Evolutionary conservation across 2,797 vertebrate species (phyloP).

Genomic region (Dendrocincla fuliginosa): DNA sequence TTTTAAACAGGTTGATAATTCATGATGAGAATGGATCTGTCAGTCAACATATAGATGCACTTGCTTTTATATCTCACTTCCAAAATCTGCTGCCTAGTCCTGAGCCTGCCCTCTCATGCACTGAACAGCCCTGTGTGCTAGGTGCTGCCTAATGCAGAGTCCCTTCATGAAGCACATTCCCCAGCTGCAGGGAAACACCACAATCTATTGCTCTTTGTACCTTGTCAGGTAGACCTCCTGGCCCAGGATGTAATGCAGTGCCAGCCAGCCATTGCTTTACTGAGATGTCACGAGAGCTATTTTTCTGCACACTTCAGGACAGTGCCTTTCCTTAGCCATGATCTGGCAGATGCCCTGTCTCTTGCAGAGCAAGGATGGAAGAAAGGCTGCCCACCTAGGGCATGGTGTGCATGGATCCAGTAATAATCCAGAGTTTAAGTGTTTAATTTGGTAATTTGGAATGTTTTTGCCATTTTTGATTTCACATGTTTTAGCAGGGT

Average conservation of each 20-base stretch:
- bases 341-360: not conserved
- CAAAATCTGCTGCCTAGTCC: not conserved
- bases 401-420: not conserved
- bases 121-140: not conserved
- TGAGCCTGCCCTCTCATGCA: not conserved
- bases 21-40: not conserved
- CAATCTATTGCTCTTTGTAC: not conserved
- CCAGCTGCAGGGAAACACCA: not conserved
- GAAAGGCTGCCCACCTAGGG: not conserved
- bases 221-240: not conserved
- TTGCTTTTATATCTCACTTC: not conserved
- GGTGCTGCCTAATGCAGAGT: not conserved
- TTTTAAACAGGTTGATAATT: not conserved
- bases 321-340: not conserved
- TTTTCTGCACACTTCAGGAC: not conserved
- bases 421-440: not conserved
- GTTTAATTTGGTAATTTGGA: not conserved
- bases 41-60: not conserved
- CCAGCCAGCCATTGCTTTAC: not conserved
- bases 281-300: not conserved
- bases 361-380: not conserved
- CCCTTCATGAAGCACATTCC: not conserved
- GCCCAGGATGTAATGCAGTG: fast-evolving
- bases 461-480: not conserved
- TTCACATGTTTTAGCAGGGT: not conserved